Conservation (phyloP, 2,888 invertebrate species). For the Athrips mouffetella region DNA sequence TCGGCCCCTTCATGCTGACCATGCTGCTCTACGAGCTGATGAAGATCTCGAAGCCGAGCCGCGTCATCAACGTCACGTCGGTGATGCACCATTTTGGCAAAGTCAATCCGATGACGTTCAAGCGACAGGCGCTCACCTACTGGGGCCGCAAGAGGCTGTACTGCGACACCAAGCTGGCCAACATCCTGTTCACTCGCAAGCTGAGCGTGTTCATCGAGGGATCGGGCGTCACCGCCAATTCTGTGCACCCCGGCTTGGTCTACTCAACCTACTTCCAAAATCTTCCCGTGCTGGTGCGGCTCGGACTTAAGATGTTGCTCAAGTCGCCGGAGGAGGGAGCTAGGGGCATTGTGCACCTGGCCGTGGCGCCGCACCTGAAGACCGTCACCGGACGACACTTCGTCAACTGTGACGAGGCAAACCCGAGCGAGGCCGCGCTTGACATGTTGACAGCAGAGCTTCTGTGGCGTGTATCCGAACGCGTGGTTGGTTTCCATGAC, state of each 20-base stretch:
- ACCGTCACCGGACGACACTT: conserved; percentile 86
- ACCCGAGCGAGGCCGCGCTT: too few relatives aligned
- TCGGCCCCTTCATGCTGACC: conserved; percentile 92
- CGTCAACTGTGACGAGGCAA: conserved; percentile 81
- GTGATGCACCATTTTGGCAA: conserved; percentile 82
- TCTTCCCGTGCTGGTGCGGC: not conserved
- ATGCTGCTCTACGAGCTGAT: conserved; percentile 87
- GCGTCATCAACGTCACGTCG: conserved; percentile 88
- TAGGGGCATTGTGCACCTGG: conserved; percentile 84
- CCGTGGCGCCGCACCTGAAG: conserved; percentile 83
- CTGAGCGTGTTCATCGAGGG: conserved; percentile 80
- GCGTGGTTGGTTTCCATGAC: not conserved
- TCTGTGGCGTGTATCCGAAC: not conserved
- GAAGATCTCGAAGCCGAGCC: conserved; percentile 82
- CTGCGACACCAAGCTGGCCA: conserved; percentile 87
- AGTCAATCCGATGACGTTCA: conserved; percentile 81
- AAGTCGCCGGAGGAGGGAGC: conserved; percentile 85
- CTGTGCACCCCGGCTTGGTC: conserved; percentile 89
- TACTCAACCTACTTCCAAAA: too few relatives aligned
- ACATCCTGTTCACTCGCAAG: conserved; percentile 83
- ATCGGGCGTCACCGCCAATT: conserved; percentile 85
- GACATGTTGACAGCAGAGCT: not conserved
- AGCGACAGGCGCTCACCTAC: conserved; percentile 78
- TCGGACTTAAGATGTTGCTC: conserved; percentile 82
- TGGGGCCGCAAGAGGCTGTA: conserved; percentile 63